These are phyloP conservation scores for Fragum whitleyi DNA, from an alignment of 2,888 invertebrate species.

Conservation along the genomic window DNA sequence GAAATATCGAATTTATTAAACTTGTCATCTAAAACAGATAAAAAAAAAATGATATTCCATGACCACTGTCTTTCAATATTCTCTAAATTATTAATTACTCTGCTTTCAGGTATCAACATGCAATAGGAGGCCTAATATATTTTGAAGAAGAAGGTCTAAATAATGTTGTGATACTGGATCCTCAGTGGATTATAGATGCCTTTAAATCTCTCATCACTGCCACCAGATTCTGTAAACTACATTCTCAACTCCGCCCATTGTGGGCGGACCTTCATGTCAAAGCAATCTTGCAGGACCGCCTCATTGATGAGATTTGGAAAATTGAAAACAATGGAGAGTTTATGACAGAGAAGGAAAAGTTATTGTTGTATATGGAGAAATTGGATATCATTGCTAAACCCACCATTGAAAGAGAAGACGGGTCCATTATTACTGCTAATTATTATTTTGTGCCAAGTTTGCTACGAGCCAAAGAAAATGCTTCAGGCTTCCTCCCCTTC, in stretches of 20 bases:
- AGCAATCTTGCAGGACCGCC: slow-evolving; percentile 53
- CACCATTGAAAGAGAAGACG: slow-evolving; percentile 51
- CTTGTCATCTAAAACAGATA: no score
- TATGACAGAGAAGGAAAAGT: slow-evolving; percentile 35
- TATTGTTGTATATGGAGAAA: slow-evolving; percentile 62
- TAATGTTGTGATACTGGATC: slow-evolving; percentile 56
- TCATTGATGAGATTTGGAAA: slow-evolving; percentile 54
- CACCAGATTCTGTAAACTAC: slow-evolving; percentile 48
- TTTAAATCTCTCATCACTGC: slow-evolving; percentile 61
- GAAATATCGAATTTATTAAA: no score
- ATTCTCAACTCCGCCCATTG: slow-evolving; percentile 43
- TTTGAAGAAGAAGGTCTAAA: slow-evolving; percentile 58
- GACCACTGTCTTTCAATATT: no score
- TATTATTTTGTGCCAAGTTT: slow-evolving; percentile 65
- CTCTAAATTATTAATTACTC: no score
- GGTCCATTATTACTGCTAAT: slow-evolving; percentile 35
- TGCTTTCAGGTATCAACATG: slow-evolving; percentile 60
- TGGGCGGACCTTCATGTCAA: slow-evolving; percentile 60
- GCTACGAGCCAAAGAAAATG: slow-evolving; percentile 39
- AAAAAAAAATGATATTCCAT: no score
- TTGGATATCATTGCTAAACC: slow-evolving; percentile 63
- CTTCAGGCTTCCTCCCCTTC: slow-evolving; percentile 2
- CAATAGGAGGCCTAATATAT: slow-evolving; percentile 55
- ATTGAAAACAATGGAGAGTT: slow-evolving; percentile 46
- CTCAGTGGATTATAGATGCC: slow-evolving; percentile 65